A percentile compares a stretch with the other conserved stretches of the same genome.
These are phyloP conservation scores for Pseudorhiza aurosa DNA, from an alignment of 30 jellyfish, hydroid and myxozoan species.

Conservation along the genomic window DNA sequence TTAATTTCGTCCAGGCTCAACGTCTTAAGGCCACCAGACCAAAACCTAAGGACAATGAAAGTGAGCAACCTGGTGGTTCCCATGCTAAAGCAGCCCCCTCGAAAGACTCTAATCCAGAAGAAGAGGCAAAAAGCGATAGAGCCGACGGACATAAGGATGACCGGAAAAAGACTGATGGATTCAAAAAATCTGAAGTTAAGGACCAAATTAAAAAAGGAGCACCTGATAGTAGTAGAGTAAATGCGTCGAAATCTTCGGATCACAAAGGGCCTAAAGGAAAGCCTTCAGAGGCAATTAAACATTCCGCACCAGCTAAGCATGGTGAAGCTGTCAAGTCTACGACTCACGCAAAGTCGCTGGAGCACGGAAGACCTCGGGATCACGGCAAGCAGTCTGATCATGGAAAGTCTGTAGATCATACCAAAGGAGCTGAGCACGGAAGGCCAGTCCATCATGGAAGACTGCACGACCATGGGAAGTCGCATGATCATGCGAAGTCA, in stretches of 20 bases:
- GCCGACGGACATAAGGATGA: slow-evolving; percentile 39
- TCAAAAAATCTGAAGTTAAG: slow-evolving; percentile 13
- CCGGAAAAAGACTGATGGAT: slow-evolving; percentile 2
- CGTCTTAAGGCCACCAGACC: slow-evolving; percentile 28
- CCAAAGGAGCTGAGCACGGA: slow-evolving; percentile 2
- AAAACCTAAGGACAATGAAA: slow-evolving; percentile 38
- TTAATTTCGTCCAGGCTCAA: slow-evolving; percentile 70
- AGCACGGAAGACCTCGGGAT: slow-evolving; percentile 4
- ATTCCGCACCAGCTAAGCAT: slow-evolving; percentile 3
- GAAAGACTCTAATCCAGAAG: background rate
- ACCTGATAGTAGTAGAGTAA: background rate
- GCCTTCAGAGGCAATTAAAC: background rate
- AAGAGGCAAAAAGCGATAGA: slow-evolving; percentile 4
- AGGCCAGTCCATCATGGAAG: background rate
- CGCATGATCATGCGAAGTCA: background rate
- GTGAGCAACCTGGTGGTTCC: slow-evolving; percentile 15
- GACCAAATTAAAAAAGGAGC: slow-evolving; percentile 29
- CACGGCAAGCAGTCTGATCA: background rate
- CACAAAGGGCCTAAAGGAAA: slow-evolving; percentile 22
- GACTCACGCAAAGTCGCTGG: background rate
- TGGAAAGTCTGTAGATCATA: slow-evolving; percentile 15
- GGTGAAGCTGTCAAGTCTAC: slow-evolving; percentile 8
- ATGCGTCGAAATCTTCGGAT: slow-evolving; percentile 13
- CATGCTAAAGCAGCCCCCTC: background rate
- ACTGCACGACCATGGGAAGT: slow-evolving; percentile 2